Base-by-base conservation (phyloP, 2,113 vertebrate species). In the Phodopus roborovskii region DNA sequence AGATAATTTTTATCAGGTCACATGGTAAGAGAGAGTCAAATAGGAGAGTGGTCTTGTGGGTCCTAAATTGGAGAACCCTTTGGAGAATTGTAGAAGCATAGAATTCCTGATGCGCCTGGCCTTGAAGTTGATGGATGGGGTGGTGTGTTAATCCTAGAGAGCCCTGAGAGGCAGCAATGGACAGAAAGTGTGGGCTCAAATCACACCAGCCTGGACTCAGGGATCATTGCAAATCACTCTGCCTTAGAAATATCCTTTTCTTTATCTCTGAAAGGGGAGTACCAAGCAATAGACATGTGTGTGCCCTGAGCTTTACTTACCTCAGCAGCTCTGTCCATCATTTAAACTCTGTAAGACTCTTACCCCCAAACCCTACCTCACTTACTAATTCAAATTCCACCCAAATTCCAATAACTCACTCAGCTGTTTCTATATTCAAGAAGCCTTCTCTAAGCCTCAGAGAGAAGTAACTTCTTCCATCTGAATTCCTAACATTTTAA, bases 351-450 rank as follows among this genome's bases (percentile, higher is more conserved):
- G 2, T 42, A 26, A 45, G 50, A 28, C 20, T 45, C 83, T 64
- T 22, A 4, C 15, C 26, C 2, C 36, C 11, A 26, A n/a, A 28
- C 15, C 15, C 28, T 77, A 0, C 0, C 81, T 64, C 74, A 24
- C 68, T 64, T 22, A 62, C 50, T 75, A 45, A 36, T 90, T 96
- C 78, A 92, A 71, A 95, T 77, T 86, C 90, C 4, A 28, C 33
- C 58, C 50, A 71, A 39, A 73, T 89, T 36, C 74, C 48, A 74
- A 50, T 71, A 82, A 66, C 77, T 95, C 66, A 11, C 68, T 58
- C 45, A 53, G 56, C 74, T 79, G n/a, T 87, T 93, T 94, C 83
- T 85, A 84, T 60, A 83, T 93, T 94, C 82, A 87, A 71, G 62
- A 90, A 92, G 68, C 22, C 68, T 96, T 79, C 39, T 75, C 60